Base-by-base conservation (phyloP, 2,888 invertebrate species). In the Epistrophe eligans region DNA sequence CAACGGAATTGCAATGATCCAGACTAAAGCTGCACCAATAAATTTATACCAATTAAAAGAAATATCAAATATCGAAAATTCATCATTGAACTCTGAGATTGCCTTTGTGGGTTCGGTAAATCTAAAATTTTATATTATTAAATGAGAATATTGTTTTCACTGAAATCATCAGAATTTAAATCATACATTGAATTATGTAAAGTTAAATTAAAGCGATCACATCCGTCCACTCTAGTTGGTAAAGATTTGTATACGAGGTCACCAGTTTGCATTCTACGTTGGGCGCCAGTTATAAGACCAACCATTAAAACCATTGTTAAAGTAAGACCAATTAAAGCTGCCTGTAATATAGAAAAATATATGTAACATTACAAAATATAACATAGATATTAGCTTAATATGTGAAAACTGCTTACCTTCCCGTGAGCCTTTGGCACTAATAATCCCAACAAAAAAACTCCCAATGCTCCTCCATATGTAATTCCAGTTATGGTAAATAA, bases 381-480 rank as follows among this genome's bases (percentile, higher is more conserved):
- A 24, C 24, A 24, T 24, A 45, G n/a, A 17, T 43, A 13, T 28
- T 13, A 5, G 1, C 0, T 0, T 43, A 24, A 28, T 24, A 24
- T 1, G 1, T 11, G 4, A 38, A 15, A 45, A 2, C 8, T 40
- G 0, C 9, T n/a, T 60, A 89, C 89, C 72, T 88, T 79, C 35
- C 76, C 92, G 89, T 94, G 94, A 1, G 94, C 92, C 93, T 94
- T 95, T 0, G 95, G 95, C 67, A 95, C 92, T 83, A 95, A 91
- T 93, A 95, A 94, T 24, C 95, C 95, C 13, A 95, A 91, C n/a
- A 94, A 93, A 89, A 95, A 95, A 8, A 95, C 93, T 4, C 95
- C 95, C 83, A 95, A 94, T 2, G 95, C 94, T 10, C 95, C 94
- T 8, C 95, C 95, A 2, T 94, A 91, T 5, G 92, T 90, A 35